Evolutionary conservation across 2,113 vertebrate genomes (phyloP), one percentile per base, ranked within the genome.

Genomic region (Pituophis catenifer): DNA sequence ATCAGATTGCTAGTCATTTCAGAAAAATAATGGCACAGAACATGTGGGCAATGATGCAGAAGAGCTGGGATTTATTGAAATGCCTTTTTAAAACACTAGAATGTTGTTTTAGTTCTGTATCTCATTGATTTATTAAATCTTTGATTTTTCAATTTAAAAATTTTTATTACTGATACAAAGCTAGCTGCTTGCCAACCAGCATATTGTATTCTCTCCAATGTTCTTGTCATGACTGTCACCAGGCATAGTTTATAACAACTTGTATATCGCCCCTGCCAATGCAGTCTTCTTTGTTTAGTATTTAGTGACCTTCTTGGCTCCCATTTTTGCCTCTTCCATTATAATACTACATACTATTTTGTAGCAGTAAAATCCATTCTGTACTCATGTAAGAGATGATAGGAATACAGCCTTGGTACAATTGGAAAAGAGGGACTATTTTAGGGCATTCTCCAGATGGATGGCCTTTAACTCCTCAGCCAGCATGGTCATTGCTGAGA

Each of bases 1-100:
- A 94, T 93, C 57, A 95, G 11, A 53, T 95, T 94, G 92, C 9
- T 91, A 89, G 91, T 94, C 23, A 93, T 95, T 93, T 65, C 21
- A 57, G 33, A 94, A 90, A 92, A 95, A 58, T 62, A 48, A 92
- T 48, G 90, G 0, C 38, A 3, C 57, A 91, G 86, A 95, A 89
- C 70, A 95, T 90, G 91, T 17, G 53, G 91, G 53, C 3, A 94
- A 93, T 29, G 94, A 15, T 87, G 9, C 1, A 93, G 8, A 26
- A 86, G 87, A 86, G 4, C 8, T 24, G 17, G 1, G 0, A 1
- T 58, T 87, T 92, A 94, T 92, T 70, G 0, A 55, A 55, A 0
- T 26, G 1, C 8, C 92, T 0, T 65, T 70, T 88, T 59, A 89
- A 23, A 94, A 5, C 0, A 54, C 11, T 55, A 50, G 50, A 91